Conservation (phyloP, 2,797 vertebrate genomes). For the Chloroceryle amazona region DNA sequence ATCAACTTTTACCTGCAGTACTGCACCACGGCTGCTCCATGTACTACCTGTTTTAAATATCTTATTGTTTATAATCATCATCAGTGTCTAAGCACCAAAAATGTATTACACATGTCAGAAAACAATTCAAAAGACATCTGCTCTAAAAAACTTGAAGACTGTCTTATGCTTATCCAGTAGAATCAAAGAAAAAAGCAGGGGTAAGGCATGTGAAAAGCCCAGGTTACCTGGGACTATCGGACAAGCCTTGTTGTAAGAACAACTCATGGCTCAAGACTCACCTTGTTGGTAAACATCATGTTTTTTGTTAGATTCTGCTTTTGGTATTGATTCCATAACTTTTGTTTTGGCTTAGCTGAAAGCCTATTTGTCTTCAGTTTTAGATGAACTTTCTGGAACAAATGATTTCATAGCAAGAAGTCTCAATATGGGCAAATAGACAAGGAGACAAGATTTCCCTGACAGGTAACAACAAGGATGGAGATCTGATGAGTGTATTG, state of each 20-base stretch:
- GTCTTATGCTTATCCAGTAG: rapidly evolving
- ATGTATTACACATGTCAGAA: neutral
- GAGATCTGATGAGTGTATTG: neutral
- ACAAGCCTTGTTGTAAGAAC: neutral
- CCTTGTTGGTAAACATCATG: neutral
- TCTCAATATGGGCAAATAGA: neutral
- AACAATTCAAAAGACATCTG: neutral
- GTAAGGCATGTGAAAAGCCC: neutral
- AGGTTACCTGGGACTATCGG: neutral
- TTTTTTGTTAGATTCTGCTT: neutral
- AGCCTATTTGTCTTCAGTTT: neutral
- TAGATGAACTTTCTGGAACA: neutral
- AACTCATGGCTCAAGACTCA: neutral
- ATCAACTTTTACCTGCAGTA: neutral
- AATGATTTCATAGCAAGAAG: neutral
- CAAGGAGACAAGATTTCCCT: neutral
- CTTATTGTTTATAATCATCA: neutral
- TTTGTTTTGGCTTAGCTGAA: neutral
- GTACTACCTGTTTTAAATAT: neutral
- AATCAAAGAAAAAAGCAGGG: neutral
- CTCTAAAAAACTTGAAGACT: neutral
- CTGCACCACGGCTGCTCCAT: neutral
- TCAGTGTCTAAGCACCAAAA: neutral
- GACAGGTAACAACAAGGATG: neutral
- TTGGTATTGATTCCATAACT: neutral